Conservation (phyloP, 2,113 vertebrate genomes). For the Sprattus sprattus region DNA sequence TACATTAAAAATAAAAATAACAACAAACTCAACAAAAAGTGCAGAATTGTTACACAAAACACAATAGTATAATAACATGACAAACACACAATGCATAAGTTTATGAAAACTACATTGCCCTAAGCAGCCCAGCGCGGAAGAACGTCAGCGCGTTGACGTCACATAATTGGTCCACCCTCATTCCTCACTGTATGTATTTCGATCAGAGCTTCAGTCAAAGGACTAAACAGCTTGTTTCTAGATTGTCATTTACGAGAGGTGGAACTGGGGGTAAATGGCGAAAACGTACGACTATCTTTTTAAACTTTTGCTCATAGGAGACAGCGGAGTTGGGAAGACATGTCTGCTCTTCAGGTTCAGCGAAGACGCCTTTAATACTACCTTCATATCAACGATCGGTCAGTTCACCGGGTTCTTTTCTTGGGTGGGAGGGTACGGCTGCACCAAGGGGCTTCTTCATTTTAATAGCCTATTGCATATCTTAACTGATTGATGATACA, state of each 20-base stretch:
- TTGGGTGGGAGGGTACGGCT: slow-evolving; percentile 22
- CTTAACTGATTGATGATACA: background rate
- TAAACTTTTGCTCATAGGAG: slow-evolving; percentile 77
- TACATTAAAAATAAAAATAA: background rate
- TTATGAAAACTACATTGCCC: slow-evolving; percentile 43
- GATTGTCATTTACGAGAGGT: slow-evolving; percentile 33
- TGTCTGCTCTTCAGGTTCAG: slow-evolving; percentile 83
- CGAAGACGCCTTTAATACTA: slow-evolving; percentile 82
- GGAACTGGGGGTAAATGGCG: slow-evolving; percentile 64
- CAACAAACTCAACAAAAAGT: background rate
- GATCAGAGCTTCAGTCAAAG: slow-evolving; percentile 47
- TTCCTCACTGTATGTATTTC: slow-evolving; percentile 39
- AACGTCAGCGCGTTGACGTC: slow-evolving; percentile 39
- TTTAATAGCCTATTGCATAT: background rate
- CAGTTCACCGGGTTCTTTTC: slow-evolving; percentile 48
- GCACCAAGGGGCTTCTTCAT: slow-evolving; percentile 16
- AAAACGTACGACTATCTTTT: slow-evolving; percentile 80
- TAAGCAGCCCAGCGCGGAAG: background rate
- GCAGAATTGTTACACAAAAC: background rate
- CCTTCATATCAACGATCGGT: slow-evolving; percentile 85
- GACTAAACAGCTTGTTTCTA: slow-evolving; percentile 28
- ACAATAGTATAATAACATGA: background rate
- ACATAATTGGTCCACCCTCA: slow-evolving; percentile 39
- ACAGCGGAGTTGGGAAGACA: slow-evolving; percentile 82
- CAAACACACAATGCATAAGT: background rate